Evolutionary conservation across 1,140 invertebrate species (phyloP).

Genomic region (Manduca sexta): DNA sequence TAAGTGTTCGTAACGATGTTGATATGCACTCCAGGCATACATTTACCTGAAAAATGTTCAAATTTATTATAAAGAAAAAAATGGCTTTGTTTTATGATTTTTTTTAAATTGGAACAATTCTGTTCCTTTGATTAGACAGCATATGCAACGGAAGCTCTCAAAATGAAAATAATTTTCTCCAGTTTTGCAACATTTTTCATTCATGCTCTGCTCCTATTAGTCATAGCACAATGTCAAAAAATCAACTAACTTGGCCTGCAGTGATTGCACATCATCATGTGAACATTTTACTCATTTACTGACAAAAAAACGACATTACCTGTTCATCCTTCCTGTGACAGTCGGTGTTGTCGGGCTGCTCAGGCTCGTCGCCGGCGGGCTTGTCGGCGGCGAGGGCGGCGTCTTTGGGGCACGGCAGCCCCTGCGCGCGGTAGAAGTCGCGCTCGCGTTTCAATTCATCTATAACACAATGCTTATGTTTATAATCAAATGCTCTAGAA

Average conservation of each 20-base stretch:
- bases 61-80: conserved; percentile 1
- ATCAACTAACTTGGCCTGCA: too few relatives aligned
- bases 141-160: too few relatives aligned
- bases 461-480: conserved; percentile 42
- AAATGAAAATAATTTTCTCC: too few relatives aligned
- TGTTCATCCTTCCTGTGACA: conserved; percentile 97
- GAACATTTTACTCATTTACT: too few relatives aligned
- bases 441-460: conserved; percentile 91
- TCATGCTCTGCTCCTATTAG: too few relatives aligned
- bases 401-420: conserved; percentile 92
- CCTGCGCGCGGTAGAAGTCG: conserved; percentile 89
- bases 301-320: too few relatives aligned
- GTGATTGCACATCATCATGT: too few relatives aligned
- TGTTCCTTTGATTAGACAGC: too few relatives aligned
- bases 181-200: too few relatives aligned
- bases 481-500: conserved; percentile 1
- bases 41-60: conserved; percentile 78
- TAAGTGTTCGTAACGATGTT: conserved; percentile 87
- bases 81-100: too few relatives aligned
- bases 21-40: conserved; percentile 92
- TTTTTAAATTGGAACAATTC: too few relatives aligned
- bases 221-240: too few relatives aligned
- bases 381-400: conserved; percentile 81
- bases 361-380: conserved; percentile 76
- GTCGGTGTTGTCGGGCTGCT: conserved; percentile 89